Evolutionary conservation across 37 sponge, comb jelly and placozoan species (phyloP).

Genomic region (Diacarnus erythraeanus): DNA sequence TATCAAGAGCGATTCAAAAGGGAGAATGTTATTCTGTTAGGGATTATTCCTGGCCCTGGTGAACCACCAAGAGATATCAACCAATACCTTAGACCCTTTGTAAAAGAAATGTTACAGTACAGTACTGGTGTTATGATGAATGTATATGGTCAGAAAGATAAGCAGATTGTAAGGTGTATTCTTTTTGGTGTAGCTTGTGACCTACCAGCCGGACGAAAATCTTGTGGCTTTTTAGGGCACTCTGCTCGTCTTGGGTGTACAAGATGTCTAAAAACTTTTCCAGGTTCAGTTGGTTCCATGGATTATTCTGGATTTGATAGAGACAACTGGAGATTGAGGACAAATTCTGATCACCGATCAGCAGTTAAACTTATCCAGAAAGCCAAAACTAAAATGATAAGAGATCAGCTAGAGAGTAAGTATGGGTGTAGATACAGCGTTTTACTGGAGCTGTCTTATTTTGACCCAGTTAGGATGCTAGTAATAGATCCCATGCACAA

Average conservation of each 20-base stretch:
- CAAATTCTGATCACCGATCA: background rate
- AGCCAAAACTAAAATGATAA: background rate
- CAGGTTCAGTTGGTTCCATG: background rate
- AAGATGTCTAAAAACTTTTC: slow-evolving; percentile 4
- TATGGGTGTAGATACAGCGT: slow-evolving; percentile 32
- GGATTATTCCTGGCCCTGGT: slow-evolving; percentile 10
- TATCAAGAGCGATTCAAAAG: background rate
- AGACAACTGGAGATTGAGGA: slow-evolving; percentile 10
- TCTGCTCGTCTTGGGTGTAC: slow-evolving; percentile 37
- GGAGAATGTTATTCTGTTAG: slow-evolving; percentile 1
- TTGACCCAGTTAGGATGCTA: slow-evolving; percentile 35
- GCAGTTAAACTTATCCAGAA: background rate
- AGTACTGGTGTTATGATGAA: background rate
- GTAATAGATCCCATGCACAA: slow-evolving; percentile 74
- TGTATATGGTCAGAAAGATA: background rate
- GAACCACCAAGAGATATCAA: slow-evolving; percentile 6
- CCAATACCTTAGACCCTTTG: background rate
- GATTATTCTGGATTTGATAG: slow-evolving; percentile 44
- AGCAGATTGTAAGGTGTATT: slow-evolving; percentile 7
- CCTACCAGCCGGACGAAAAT: slow-evolving; percentile 41
- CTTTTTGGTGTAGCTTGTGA: slow-evolving; percentile 31
- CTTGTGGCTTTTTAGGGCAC: slow-evolving; percentile 41
- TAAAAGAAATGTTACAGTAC: background rate
- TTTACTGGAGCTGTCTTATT: slow-evolving; percentile 57
- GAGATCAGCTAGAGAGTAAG: background rate